Base-by-base conservation (phyloP, 2,888 invertebrate genomes). In the Xylota segnis region DNA sequence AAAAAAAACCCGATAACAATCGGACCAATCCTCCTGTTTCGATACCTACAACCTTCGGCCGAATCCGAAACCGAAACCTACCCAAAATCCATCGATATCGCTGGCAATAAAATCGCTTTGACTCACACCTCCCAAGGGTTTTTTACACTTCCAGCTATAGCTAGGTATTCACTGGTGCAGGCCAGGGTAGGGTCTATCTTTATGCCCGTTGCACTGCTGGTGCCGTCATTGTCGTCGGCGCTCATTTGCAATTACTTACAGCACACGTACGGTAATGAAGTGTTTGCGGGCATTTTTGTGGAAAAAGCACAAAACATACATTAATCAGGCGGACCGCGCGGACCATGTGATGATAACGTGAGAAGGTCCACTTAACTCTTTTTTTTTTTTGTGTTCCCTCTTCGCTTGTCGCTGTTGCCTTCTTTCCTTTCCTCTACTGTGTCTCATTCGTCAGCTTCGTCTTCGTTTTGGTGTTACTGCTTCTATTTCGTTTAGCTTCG, bases 271-370 rank as follows among this genome's bases (percentile, higher is more conserved):
- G 34, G 82, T 82, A 82, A 86, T 82, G 82, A 77, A 82, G 81
- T 86, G 61, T 82, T 72, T 76, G 82, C 61, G 54, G 75, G 74
- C 27, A 68, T 52, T 59, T 75, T 71, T 82, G 68, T 68, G 75
- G 65, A 70, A 75, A 83, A 65, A 43, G 56, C 82, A 68, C 72
- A 76, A 86, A 82, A 59, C 86, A 72, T 77, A 72, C 71, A 86
- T 82, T 86, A 74, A 86, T 86, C 82, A 86, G 82, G 76, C 82
- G 72, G 63, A 72, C 45, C 70, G 50, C 70, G 23, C 70, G 65
- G 65, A 58, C 76, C 86, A 77, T 81, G 86, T 86, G 86, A 82
- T 82, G 82, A 82, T 86, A 86, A 86, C 86, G 77, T 86, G 86
- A 76, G 86, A 86, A 82, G 86, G 81, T 86, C 77, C 86, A 86